Base-by-base conservation (phyloP, 2,113 vertebrate species). In the human region DNA sequence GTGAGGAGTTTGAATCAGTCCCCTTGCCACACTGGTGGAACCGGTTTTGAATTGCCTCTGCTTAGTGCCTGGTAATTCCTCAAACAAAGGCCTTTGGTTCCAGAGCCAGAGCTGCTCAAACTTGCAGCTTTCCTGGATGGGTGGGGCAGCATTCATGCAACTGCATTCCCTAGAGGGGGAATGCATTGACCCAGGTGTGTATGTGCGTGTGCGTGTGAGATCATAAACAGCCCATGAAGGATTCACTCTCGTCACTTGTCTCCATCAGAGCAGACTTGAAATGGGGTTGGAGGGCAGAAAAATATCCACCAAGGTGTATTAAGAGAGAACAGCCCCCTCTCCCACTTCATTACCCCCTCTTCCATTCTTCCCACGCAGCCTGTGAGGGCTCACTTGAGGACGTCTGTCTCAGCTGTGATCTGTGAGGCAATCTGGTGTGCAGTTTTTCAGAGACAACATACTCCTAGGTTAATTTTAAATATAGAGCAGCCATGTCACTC, bases 1-100 rank as follows among this genome's bases (percentile, higher is more conserved):
- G 14, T 8, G 48, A 94, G 91, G 83, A 59, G 48, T 38, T 23
- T 83, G 48, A 68, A 2, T 75, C 27, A 8, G 89, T 79, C 48
- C 88, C 91, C 95, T 50, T 48, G 76, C 66, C n/a, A 40, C 64
- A 93, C 97, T 85, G 80, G 98, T 94, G 64, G n/a, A 79, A 97
- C 98, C 30, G 64, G 98, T 98, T 98, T 96, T 75, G 43, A 92
- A 68, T 22, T 61, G 94, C 80, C 80, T 83, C 23, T 57, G 55
- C 79, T 79, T 48, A 17, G 89, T 11, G n/a, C 66, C 92, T 40
- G 18, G 81, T 55, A 79, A 57, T 35, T n/a, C 97, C 35, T 50
- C 35, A 9, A 20, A 83, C 94, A 95, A 91, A 94, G 82, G 52
- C 81, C 82, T 94, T 76, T 57, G 50, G n/a, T 93, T 93, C 45